Evolutionary conservation across 2,888 invertebrate genomes (phyloP).

Genomic region (Xestia c-nigrum): DNA sequence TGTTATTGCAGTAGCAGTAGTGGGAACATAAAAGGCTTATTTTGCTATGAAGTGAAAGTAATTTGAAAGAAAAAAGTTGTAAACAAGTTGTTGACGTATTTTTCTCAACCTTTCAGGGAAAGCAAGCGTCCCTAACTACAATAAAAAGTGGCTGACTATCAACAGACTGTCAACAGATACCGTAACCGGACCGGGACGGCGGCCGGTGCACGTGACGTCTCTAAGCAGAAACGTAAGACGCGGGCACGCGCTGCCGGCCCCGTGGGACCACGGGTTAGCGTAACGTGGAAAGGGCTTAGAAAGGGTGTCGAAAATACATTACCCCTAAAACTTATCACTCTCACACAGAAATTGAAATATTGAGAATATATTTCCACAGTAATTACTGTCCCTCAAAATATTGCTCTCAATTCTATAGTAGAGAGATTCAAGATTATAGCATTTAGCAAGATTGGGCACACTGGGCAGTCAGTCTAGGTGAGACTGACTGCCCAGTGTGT

Average conservation of each 20-base stretch:
- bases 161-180: neutral
- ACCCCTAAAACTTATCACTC: neutral
- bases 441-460: neutral
- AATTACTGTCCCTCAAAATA: neutral
- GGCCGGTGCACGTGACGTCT: constrained; percentile 48
- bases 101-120: neutral
- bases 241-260: constrained; percentile 54
- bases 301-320: neutral
- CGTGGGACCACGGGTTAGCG: constrained; percentile 36
- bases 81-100: neutral
- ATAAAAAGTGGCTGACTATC: constrained; percentile 13
- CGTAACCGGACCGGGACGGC: constrained; percentile 17
- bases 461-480: no score
- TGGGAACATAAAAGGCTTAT: neutral
- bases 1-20: no score
- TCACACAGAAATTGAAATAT: neutral
- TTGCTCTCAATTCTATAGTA: neutral
- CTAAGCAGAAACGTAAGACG: constrained; percentile 29
- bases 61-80: neutral
- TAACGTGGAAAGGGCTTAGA: constrained; percentile 15
- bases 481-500: neutral
- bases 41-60: neutral
- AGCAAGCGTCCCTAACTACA: neutral
- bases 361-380: neutral
- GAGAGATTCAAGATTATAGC: neutral